These are phyloP conservation scores for Mylabris phalerata DNA, from an alignment of 1,140 invertebrate genomes.

Conservation along the genomic window DNA sequence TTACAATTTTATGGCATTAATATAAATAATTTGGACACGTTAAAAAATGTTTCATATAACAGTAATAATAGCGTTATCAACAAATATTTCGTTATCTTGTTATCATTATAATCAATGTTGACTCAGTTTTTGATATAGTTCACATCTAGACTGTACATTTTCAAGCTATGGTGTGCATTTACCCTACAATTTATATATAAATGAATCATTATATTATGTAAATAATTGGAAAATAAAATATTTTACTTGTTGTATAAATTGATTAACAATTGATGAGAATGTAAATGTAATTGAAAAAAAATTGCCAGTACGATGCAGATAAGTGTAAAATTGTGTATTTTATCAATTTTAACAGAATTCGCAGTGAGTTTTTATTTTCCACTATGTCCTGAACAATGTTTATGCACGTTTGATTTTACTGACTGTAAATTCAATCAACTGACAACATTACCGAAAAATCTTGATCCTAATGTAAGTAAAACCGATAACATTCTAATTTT, in stretches of 20 bases:
- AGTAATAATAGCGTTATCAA: no score
- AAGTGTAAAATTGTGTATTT: conserved; percentile 8
- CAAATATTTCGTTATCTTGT: background rate
- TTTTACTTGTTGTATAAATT: background rate
- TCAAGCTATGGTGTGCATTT: no score
- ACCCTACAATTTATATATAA: background rate
- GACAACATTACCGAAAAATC: conserved; percentile 12
- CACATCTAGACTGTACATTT: no score
- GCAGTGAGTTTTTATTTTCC: background rate
- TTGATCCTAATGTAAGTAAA: conserved; percentile 23
- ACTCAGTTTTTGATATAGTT: conserved; percentile 8
- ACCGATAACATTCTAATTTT: no score
- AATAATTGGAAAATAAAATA: background rate
- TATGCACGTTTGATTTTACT: conserved; percentile 14
- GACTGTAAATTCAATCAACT: conserved; percentile 18
- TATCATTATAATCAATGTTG: conserved; percentile 15
- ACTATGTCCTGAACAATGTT: conserved; percentile 20
- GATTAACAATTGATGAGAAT: background rate
- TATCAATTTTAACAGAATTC: background rate
- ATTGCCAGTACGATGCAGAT: conserved; percentile 4
- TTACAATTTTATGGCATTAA: no score
- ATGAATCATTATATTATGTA: background rate
- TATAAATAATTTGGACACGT: no score
- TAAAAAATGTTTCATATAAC: no score
- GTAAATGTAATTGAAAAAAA: conserved; percentile 1